Evolutionary conservation across 2,888 invertebrate genomes (phyloP).

Genomic region (Oeneis ivallda): DNA sequence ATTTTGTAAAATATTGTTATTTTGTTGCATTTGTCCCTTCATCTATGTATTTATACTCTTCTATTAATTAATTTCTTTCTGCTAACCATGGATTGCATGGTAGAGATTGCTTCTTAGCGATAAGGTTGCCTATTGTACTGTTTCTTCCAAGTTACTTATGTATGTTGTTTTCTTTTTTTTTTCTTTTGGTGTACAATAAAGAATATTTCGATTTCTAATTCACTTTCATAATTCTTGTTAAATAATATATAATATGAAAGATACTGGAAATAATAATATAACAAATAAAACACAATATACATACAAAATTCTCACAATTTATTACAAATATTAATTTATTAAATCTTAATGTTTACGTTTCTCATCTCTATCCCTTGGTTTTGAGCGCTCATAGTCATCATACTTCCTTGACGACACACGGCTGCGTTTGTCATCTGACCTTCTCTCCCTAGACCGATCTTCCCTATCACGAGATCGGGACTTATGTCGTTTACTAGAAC

Average conservation of each 20-base stretch:
- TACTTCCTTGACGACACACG: conserved; percentile 66
- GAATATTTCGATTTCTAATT: too few relatives aligned
- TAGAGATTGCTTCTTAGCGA: too few relatives aligned
- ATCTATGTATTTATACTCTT: too few relatives aligned
- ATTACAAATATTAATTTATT: conserved; percentile 3
- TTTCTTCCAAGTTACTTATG: too few relatives aligned
- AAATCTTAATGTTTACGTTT: conserved; percentile 63
- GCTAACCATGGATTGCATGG: too few relatives aligned
- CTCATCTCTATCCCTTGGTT: conserved; percentile 71
- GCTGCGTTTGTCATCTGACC: conserved; percentile 67
- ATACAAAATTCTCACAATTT: neutral
- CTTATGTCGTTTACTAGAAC: conserved; percentile 71
- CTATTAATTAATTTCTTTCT: too few relatives aligned
- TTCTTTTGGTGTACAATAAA: too few relatives aligned
- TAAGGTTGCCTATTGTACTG: too few relatives aligned
- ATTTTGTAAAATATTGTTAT: too few relatives aligned
- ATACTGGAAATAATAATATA: neutral
- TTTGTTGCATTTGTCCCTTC: too few relatives aligned
- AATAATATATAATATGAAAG: neutral
- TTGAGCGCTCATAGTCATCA: conserved; percentile 75
- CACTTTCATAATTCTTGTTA: neutral
- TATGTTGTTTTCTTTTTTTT: too few relatives aligned
- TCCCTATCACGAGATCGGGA: conserved; percentile 74
- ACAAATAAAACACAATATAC: neutral
- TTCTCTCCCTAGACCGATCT: conserved; percentile 67